Evolutionary conservation across 2,797 vertebrate species (phyloP).

Genomic region (Enteromius radiatus): DNA sequence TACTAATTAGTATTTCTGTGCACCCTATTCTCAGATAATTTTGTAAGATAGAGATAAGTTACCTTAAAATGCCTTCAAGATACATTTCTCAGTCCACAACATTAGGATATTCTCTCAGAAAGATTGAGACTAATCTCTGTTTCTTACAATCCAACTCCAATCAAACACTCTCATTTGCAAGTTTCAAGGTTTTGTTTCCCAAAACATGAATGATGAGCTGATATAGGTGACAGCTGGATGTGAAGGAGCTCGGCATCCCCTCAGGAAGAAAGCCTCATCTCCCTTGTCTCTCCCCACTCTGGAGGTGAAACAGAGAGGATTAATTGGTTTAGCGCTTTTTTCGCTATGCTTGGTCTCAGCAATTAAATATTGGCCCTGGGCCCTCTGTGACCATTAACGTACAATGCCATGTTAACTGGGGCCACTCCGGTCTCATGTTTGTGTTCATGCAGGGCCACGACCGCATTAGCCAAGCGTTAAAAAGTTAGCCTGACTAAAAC

Average conservation of each 20-base stretch:
- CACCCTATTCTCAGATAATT: neutral
- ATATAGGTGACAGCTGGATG: conserved; percentile 40
- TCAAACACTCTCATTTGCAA: conserved; percentile 36
- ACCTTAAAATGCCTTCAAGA: neutral
- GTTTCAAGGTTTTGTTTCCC: conserved; percentile 28
- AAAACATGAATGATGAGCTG: conserved; percentile 29
- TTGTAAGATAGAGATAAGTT: neutral
- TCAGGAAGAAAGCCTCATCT: conserved; percentile 46
- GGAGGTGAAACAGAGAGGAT: conserved; percentile 67
- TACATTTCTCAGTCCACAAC: neutral
- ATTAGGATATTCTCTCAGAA: neutral
- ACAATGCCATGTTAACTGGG: conserved; percentile 61
- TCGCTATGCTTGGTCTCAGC: conserved; percentile 71
- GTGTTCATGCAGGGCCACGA: conserved; percentile 31
- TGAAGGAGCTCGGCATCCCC: conserved; percentile 41
- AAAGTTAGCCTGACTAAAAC: neutral
- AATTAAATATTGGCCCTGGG: conserved; percentile 79
- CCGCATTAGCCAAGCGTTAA: conserved; percentile 19
- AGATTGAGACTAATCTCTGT: conserved; percentile 11
- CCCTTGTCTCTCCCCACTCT: conserved; percentile 20
- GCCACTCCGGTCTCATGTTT: neutral
- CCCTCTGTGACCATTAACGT: conserved; percentile 68
- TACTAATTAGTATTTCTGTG: neutral
- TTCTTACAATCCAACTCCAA: neutral
- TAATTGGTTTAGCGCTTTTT: conserved; percentile 77